Evolutionary conservation across 2,113 vertebrate genomes (phyloP).

Genomic region (Vidua macroura): DNA sequence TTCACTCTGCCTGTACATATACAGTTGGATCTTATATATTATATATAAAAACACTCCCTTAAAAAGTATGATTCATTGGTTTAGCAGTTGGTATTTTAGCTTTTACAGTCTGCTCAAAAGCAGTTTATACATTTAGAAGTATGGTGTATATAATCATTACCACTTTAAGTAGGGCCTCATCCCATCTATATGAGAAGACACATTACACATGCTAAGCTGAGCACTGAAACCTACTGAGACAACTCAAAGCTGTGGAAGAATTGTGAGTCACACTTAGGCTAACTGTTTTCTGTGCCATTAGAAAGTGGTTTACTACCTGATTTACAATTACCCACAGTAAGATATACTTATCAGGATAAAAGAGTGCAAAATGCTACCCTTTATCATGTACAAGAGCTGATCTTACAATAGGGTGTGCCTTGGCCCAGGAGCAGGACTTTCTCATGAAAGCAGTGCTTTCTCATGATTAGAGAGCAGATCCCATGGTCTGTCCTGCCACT

Average conservation of each 20-base stretch:
- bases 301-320: background rate
- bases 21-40: constrained; percentile 42
- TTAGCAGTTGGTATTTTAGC: constrained; percentile 56
- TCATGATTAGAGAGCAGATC: background rate
- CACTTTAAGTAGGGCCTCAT: constrained; percentile 28
- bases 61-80: constrained; percentile 50
- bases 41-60: constrained; percentile 41
- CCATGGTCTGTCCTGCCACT: background rate
- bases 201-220: background rate
- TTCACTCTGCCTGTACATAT: constrained; percentile 21
- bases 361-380: background rate
- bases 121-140: constrained; percentile 49
- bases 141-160: constrained; percentile 53
- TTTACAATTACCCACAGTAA: background rate
- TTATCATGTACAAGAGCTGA: background rate
- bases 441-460: background rate
- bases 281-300: background rate
- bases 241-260: background rate
- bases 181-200: background rate
- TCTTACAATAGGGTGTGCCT: background rate
- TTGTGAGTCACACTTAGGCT: background rate
- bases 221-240: background rate
- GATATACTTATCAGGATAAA: background rate
- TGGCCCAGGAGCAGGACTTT: background rate
- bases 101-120: constrained; percentile 58